Evolutionary conservation across 2,797 vertebrate genomes (phyloP).

Genomic region (Chiroxiphia lanceolata): DNA sequence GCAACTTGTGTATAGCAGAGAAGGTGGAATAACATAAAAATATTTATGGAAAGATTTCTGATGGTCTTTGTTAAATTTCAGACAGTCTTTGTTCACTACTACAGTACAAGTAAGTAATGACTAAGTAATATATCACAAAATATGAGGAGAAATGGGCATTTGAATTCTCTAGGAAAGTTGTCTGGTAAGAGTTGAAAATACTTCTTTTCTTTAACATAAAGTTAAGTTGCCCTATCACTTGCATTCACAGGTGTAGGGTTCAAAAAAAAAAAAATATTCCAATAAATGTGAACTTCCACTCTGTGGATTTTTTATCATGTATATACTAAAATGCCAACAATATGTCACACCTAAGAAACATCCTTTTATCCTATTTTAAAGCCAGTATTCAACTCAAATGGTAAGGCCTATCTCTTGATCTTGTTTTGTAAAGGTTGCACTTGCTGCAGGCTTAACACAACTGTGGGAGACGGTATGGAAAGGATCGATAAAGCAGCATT

Average conservation of each 20-base stretch:
- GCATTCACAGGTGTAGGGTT: not conserved
- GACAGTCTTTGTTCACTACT: not conserved
- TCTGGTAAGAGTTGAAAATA: not conserved
- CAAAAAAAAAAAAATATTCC: not conserved
- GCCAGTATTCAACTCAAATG: conserved; percentile 69
- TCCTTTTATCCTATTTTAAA: conserved; percentile 67
- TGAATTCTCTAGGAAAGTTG: not conserved
- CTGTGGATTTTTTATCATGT: conserved; percentile 60
- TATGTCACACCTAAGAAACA: conserved; percentile 58
- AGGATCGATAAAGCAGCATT: conserved; percentile 74
- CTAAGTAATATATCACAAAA: not conserved
- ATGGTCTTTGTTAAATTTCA: not conserved
- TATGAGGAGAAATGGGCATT: not conserved
- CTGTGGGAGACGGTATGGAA: conserved; percentile 68
- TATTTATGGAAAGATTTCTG: not conserved
- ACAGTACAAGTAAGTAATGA: not conserved
- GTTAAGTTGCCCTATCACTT: not conserved
- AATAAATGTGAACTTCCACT: not conserved
- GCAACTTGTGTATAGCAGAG: not conserved
- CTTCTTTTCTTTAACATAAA: not conserved
- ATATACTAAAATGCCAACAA: conserved; percentile 67
- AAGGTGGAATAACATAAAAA: not conserved
- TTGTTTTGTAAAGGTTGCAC: conserved; percentile 77
- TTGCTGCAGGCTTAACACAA: conserved; percentile 72
- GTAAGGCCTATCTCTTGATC: conserved; percentile 73